A percentile compares a stretch with the other conserved stretches of the same genome.
Evolutionary conservation across 2,888 invertebrate species (phyloP).

Genomic region (Penaeus monodon): DNA sequence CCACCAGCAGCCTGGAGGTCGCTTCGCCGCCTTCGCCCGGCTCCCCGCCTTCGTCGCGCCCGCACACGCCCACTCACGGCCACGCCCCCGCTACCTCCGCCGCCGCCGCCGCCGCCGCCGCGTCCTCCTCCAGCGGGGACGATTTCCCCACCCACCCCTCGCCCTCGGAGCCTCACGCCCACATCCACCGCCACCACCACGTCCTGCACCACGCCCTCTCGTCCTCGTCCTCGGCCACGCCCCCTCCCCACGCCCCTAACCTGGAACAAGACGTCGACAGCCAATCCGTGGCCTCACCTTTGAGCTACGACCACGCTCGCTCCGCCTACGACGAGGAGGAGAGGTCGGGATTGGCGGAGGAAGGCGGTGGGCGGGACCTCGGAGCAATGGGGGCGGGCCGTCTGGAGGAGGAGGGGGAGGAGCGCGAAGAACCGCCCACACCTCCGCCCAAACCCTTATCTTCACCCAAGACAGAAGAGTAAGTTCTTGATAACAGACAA

Average conservation of each 20-base stretch:
- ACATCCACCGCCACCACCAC: slow-evolving; percentile 25
- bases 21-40: slow-evolving; percentile 36
- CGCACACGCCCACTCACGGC: slow-evolving; percentile 13
- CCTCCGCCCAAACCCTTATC: slow-evolving; percentile 11
- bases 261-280: slow-evolving; percentile 12
- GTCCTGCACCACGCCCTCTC: slow-evolving; percentile 1
- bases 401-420: neutral
- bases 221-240: neutral
- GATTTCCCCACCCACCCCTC: slow-evolving; percentile 16
- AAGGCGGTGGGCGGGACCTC: neutral
- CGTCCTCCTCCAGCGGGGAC: slow-evolving; percentile 4
- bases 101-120: slow-evolving; percentile 1
- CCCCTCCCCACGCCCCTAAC: slow-evolving; percentile 15
- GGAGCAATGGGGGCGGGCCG: neutral
- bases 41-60: slow-evolving; percentile 32
- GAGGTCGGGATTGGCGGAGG: slow-evolving; percentile 16
- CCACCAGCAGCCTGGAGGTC: slow-evolving; percentile 33
- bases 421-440: slow-evolving; percentile 18
- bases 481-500: neutral
- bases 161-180: slow-evolving; percentile 22
- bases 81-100: neutral
- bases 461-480: slow-evolving; percentile 35
- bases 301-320: slow-evolving; percentile 30
- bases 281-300: slow-evolving; percentile 32
- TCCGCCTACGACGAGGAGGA: slow-evolving; percentile 31